These are phyloP conservation scores for Fissipunctia ypsillon DNA, from an alignment of 2,888 invertebrate genomes.

Conservation along the genomic window DNA sequence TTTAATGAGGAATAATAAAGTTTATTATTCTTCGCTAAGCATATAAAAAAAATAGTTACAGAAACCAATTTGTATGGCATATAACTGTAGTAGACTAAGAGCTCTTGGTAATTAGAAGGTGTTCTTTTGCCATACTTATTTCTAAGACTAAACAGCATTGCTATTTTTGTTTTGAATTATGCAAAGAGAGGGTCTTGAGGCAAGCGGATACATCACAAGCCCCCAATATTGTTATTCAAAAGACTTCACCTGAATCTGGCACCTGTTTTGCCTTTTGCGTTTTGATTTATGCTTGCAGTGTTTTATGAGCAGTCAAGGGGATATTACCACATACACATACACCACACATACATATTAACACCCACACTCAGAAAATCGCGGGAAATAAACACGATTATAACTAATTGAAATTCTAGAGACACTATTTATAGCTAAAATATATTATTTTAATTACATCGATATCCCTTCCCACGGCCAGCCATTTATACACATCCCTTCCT, in stretches of 20 bases:
- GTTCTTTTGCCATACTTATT: background rate
- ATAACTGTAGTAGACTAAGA: too few species aligned
- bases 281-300: background rate
- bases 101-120: too few species aligned
- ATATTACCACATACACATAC: too few species aligned
- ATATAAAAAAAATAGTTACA: too few species aligned
- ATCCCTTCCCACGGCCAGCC: constrained; percentile 38
- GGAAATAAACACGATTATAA: background rate
- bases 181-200: too few species aligned
- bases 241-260: background rate
- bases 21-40: background rate
- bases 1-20: background rate
- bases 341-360: too few species aligned
- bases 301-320: background rate
- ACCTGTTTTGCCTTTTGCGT: background rate
- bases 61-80: too few species aligned
- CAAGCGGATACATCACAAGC: too few species aligned
- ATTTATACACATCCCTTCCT: constrained; percentile 16
- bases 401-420: constrained; percentile 8
- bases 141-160: background rate
- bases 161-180: background rate
- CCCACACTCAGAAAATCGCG: background rate
- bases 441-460: constrained; percentile 20
- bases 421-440: constrained; percentile 7
- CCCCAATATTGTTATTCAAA: too few species aligned